Conservation (phyloP, 2,888 invertebrate species). For the Entomobrya multifasciata region DNA sequence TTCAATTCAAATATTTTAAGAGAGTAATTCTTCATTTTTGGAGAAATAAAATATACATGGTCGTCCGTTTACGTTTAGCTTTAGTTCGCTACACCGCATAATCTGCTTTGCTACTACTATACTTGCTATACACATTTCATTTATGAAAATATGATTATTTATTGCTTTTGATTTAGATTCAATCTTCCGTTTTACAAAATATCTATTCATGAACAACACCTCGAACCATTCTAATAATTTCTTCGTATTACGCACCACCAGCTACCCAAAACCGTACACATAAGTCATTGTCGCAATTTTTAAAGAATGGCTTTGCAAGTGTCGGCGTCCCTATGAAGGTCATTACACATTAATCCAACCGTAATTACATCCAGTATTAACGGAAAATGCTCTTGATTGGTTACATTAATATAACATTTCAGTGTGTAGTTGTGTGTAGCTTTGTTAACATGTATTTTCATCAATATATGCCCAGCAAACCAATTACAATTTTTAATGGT, state of each 20-base stretch:
- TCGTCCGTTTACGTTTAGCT: neutral
- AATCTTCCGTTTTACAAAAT: conserved; percentile 68
- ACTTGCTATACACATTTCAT: conserved; percentile 77
- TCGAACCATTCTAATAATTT: neutral
- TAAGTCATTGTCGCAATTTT: neutral
- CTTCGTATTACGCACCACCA: neutral
- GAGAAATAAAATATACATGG: neutral
- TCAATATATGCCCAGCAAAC: neutral
- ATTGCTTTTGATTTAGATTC: conserved; percentile 76
- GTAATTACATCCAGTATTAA: conserved; percentile 52
- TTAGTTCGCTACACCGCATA: conserved; percentile 4
- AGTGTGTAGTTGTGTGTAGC: neutral
- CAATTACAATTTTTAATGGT: neutral
- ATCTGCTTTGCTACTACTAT: conserved; percentile 67
- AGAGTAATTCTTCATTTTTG: conserved; percentile 2
- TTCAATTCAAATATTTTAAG: conserved; percentile 10
- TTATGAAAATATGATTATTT: conserved; percentile 78
- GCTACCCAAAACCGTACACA: neutral
- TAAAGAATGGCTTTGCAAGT: neutral
- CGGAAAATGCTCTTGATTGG: conserved; percentile 53
- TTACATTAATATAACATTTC: conserved; percentile 24
- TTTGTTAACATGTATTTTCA: neutral
- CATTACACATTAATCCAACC: conserved; percentile 61
- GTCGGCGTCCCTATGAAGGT: conserved; percentile 48
- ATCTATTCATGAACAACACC: conserved; percentile 49